Evolutionary conservation across 2,888 invertebrate genomes (phyloP).

Genomic region (Gastracanthus pulcherrimus): DNA sequence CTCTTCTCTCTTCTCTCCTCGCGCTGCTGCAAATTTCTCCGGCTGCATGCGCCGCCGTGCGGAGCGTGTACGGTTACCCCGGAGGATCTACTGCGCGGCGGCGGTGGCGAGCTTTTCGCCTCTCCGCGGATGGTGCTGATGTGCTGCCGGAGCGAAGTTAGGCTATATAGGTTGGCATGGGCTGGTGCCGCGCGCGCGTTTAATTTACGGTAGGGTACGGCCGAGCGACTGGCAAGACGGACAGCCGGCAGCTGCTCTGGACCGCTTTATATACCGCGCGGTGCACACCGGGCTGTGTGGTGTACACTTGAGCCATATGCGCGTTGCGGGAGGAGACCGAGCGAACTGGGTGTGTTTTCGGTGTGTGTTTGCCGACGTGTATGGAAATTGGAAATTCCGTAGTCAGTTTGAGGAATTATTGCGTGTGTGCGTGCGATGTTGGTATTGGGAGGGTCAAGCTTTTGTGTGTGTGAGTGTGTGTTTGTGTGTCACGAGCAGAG

Average conservation of each 20-base stretch:
- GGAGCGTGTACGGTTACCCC: no score
- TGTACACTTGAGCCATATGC: no score
- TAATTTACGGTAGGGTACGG: conserved; percentile 41
- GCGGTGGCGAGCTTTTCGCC: no score
- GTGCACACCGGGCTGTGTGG: no score
- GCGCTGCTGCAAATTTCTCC: not conserved
- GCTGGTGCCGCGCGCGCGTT: conserved; percentile 3
- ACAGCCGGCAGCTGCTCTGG: conserved; percentile 40
- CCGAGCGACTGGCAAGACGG: conserved; percentile 39
- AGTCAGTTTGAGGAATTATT: not conserved
- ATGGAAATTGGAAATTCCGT: conserved; percentile 38
- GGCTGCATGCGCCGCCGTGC: no score
- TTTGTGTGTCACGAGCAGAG: no score
- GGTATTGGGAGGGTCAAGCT: conserved; percentile 1
- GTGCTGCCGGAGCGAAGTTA: no score
- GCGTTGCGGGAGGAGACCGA: no score
- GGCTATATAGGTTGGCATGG: no score
- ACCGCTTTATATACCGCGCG: conserved; percentile 46
- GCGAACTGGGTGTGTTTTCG: conserved; percentile 42
- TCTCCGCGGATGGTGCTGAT: no score
- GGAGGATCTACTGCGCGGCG: conserved; percentile 29
- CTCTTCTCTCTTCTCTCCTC: conserved; percentile 29
- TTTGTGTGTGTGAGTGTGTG: no score
- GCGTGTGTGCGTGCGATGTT: not conserved
- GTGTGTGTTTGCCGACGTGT: not conserved